Conservation (phyloP, 2,797 vertebrate species). For the Podargus strigoides region DNA sequence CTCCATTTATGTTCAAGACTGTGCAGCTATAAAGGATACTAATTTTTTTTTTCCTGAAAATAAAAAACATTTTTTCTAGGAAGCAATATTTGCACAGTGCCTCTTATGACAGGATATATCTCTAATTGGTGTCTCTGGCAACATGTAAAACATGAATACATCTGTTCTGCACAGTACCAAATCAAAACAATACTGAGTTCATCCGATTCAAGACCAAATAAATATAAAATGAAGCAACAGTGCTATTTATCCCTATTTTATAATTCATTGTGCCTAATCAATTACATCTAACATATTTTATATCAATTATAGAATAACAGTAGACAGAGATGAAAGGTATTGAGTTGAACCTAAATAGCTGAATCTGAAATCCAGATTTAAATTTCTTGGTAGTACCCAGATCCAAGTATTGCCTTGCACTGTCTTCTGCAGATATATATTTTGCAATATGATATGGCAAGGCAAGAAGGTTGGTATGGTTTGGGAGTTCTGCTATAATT, state of each 20-base stretch:
- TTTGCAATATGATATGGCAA: not conserved
- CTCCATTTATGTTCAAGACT: not conserved
- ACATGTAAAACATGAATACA: not conserved
- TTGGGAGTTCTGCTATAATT: not conserved
- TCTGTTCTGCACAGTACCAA: not conserved
- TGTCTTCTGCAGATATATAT: not conserved
- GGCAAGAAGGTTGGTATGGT: not conserved
- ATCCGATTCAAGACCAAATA: not conserved
- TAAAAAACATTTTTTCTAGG: not conserved
- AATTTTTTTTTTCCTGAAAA: not conserved
- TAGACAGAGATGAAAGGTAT: not conserved
- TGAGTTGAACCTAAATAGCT: not conserved
- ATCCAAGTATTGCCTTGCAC: not conserved
- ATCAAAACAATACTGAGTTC: not conserved
- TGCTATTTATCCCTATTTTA: not conserved
- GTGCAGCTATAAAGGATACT: not conserved
- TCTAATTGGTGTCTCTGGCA: constrained; percentile 15
- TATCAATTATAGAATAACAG: not conserved
- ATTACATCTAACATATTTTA: not conserved
- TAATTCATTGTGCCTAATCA: not conserved
- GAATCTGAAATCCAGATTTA: not conserved
- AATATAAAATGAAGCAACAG: not conserved
- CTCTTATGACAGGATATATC: not conserved
- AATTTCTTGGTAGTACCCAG: not conserved
- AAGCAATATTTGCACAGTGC: not conserved